Evolutionary conservation across 2,113 vertebrate species (phyloP).

Genomic region (Sinocyclocheilus grahami): DNA sequence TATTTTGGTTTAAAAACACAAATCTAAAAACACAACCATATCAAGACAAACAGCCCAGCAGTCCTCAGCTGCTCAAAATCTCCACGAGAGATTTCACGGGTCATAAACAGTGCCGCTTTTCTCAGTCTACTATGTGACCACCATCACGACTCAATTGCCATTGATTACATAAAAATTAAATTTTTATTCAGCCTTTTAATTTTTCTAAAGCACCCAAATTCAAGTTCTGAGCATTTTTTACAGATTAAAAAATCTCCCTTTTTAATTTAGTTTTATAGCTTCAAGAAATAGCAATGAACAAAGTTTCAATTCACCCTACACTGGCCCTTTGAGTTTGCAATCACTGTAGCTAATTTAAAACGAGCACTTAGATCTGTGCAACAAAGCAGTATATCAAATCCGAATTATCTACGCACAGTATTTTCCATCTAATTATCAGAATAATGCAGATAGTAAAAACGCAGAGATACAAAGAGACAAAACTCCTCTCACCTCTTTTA

Average conservation of each 20-base stretch:
- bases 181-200: not conserved
- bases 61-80: not conserved
- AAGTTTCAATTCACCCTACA: not conserved
- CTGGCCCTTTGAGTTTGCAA: not conserved
- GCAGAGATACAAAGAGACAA: not conserved
- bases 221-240: not conserved
- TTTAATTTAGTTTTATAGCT: not conserved
- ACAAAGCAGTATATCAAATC: constrained; percentile 28
- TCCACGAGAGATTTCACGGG: not conserved
- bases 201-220: not conserved
- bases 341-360: constrained; percentile 22
- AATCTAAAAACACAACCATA: not conserved
- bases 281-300: not conserved
- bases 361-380: constrained; percentile 2
- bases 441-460: not conserved
- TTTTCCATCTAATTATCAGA: constrained; percentile 25
- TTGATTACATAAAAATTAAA: too few relatives aligned
- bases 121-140: not conserved
- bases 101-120: not conserved
- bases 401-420: not conserved
- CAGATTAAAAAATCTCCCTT: not conserved
- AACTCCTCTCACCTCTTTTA: constrained; percentile 2
- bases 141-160: not conserved
- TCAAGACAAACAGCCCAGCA: not conserved
- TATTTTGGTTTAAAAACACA: not conserved